Base-by-base conservation (phyloP, 2,113 vertebrate genomes). In the Tringa solitaria region DNA sequence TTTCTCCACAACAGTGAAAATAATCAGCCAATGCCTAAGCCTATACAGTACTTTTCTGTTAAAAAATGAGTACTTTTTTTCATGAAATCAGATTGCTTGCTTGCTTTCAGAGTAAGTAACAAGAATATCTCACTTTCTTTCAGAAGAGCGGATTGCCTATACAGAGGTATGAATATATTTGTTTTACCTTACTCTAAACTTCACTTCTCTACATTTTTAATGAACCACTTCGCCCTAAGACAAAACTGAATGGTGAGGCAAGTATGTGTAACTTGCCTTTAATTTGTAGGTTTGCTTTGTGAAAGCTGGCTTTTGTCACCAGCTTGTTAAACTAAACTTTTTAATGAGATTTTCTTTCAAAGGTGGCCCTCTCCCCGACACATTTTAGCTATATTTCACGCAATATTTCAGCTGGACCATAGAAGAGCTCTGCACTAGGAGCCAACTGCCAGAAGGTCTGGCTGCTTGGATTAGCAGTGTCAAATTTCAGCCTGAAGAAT, bases 161-260 rank as follows among this genome's bases (percentile, higher is more conserved):
- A 27, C 74, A 95, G 93, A 97, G 96, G 97, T 98, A 89, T 37
- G 97, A 72, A 77, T n/a, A 6, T 57, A 63, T 91, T 84, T 80
- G 7, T 77, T 93, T 92, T 79, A 61, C 74, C 19, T 51, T 20
- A n/a, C 23, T n/a, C 23, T 50, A 56, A 87, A 4, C 6, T 77
- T 74, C 56, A 45, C 3, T 39, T 72, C 67, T 68, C 4, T 50
- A 39, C 16, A 39, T 82, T 59, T 96, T 59, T 48, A 33, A 68
- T 46, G 9, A 84, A 68, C 60, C 0, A 0, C 20, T 67, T 87
- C 70, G 51, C 28, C 67, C 9, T 21, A 22, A 77, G 41, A n/a
- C 48, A 76, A 63, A 93, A 79, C 4, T 14, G 6, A 51, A 48
- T 12, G 48, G 3, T 5, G 6, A 81, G 19, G 56, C 8, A 19